Conservation (phyloP, 2,888 invertebrate species). For the Drosophila yooni region DNA sequence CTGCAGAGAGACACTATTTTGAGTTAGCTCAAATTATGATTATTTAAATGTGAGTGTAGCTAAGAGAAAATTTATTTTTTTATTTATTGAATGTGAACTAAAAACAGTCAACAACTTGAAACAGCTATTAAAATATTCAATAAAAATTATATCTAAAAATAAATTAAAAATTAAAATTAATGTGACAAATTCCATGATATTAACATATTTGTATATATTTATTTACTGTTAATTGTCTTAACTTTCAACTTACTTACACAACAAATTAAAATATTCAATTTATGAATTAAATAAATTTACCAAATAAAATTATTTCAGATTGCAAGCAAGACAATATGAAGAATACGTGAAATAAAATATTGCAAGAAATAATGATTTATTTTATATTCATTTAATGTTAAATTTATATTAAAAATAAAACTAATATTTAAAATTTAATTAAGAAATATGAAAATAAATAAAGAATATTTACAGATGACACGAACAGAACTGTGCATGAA, state of each 20-base stretch:
- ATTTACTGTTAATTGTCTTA: no score
- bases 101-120: background rate
- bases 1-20: background rate
- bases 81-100: background rate
- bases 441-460: rapidly evolving
- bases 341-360: background rate
- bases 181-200: background rate
- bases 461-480: background rate
- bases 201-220: background rate
- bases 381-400: background rate
- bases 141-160: background rate
- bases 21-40: background rate
- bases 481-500: background rate
- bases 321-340: background rate
- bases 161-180: background rate
- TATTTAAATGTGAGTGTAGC: background rate
- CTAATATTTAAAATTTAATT: background rate
- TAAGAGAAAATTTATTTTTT: background rate
- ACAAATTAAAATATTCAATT: background rate
- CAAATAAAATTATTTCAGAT: background rate
- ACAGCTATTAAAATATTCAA: background rate
- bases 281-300: background rate
- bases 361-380: background rate
- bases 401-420: background rate
- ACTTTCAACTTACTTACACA: background rate